A percentile compares a stretch with the other conserved stretches of the same genome.
Conservation (phyloP, 2,113 vertebrate species). For the Cygnus buccinator region DNA sequence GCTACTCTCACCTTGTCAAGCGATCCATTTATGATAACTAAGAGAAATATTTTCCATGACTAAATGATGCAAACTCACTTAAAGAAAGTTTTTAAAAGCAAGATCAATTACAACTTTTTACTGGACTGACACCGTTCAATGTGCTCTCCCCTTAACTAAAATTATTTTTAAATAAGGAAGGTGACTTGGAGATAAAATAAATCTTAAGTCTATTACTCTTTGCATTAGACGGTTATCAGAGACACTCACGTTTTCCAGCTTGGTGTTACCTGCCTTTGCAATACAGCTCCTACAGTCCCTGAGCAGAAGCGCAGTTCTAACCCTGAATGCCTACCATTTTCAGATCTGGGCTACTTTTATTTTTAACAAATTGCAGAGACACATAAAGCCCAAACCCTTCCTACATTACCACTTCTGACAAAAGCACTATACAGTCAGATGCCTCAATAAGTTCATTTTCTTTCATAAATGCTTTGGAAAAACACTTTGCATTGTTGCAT, state of each 20-base stretch:
- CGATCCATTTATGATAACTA: background rate
- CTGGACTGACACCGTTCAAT: background rate
- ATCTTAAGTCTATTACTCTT: background rate
- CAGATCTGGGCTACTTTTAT: background rate
- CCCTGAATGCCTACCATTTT: background rate
- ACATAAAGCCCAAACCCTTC: background rate
- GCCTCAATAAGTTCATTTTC: accelerated
- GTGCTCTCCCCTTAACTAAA: background rate
- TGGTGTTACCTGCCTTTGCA: background rate
- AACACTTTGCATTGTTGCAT: background rate
- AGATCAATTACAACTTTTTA: background rate
- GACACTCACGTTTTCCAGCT: background rate
- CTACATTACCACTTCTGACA: background rate
- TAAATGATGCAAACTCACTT: background rate
- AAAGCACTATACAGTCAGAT: background rate
- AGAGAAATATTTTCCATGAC: background rate
- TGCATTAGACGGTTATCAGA: background rate
- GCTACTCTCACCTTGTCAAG: background rate
- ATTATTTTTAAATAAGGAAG: background rate
- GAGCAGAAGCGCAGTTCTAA: background rate
- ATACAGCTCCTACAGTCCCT: background rate
- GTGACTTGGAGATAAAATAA: background rate
- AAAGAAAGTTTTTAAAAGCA: background rate
- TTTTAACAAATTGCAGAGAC: background rate
- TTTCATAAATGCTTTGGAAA: background rate